Evolutionary conservation across 2,888 invertebrate genomes (phyloP).

Genomic region (Pyrrhia umbra): DNA sequence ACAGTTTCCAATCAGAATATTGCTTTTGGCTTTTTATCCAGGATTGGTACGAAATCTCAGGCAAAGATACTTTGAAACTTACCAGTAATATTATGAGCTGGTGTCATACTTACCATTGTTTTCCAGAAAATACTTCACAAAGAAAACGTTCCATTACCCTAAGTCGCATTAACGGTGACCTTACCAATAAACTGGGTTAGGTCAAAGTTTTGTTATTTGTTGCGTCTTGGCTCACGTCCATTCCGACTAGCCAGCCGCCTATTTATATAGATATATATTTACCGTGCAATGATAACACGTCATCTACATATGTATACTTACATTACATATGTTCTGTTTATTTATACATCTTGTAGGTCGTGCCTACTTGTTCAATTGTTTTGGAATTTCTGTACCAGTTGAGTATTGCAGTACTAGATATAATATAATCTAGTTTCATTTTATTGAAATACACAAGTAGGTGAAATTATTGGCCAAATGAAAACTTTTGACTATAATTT

Average conservation of each 20-base stretch:
- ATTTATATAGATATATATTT: slow-evolving; percentile 33
- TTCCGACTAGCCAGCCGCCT: slow-evolving; percentile 2
- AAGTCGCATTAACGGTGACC: slow-evolving; percentile 11
- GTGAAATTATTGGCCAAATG: too few species aligned
- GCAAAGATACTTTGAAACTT: too few species aligned
- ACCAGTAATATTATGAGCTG: background rate
- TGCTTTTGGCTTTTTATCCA: too few species aligned
- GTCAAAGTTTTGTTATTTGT: slow-evolving; percentile 31
- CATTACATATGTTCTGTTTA: slow-evolving; percentile 8
- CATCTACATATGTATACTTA: background rate
- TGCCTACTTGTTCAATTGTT: slow-evolving; percentile 16
- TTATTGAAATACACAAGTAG: background rate
- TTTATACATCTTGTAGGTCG: slow-evolving; percentile 15
- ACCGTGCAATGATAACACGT: slow-evolving; percentile 18
- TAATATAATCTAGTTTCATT: background rate
- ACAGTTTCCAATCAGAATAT: too few species aligned
- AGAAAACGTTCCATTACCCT: background rate
- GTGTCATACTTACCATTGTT: background rate
- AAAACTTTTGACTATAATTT: too few species aligned
- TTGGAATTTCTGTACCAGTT: slow-evolving; percentile 1
- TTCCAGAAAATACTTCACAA: background rate
- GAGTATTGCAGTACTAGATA: too few species aligned
- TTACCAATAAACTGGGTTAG: slow-evolving; percentile 33
- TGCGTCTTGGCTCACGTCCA: slow-evolving; percentile 40
- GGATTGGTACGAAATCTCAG: too few species aligned